Evolutionary conservation across 2,797 vertebrate genomes (phyloP).

Genomic region (Phrynocephalus guinanensis): DNA sequence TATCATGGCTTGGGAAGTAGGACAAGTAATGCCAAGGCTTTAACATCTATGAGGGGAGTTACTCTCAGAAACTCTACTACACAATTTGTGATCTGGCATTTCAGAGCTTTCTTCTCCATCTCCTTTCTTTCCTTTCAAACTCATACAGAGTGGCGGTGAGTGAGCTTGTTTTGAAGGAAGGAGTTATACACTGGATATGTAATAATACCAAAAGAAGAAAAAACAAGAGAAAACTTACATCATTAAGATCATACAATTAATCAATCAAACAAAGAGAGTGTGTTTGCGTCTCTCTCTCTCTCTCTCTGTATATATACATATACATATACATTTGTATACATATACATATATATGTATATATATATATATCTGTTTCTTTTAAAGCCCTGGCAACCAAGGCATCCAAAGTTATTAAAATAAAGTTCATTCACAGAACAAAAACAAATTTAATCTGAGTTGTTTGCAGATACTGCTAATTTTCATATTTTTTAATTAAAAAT

Average conservation of each 20-base stretch:
- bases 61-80: slow-evolving; percentile 64
- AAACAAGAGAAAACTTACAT: slow-evolving; percentile 84
- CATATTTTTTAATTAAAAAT: slow-evolving; percentile 90
- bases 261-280: slow-evolving; percentile 84
- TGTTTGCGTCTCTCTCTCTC: not conserved
- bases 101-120: slow-evolving; percentile 60
- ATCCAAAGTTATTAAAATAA: slow-evolving; percentile 98
- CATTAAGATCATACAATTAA: slow-evolving; percentile 90
- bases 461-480: slow-evolving; percentile 99
- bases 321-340: slow-evolving; percentile 82
- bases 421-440: slow-evolving; percentile 99
- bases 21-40: not conserved
- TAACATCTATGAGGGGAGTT: not conserved
- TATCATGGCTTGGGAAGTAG: not conserved
- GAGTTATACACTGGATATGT: slow-evolving; percentile 84
- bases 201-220: slow-evolving; percentile 86
- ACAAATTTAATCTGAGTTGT: slow-evolving; percentile 98
- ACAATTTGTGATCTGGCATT: slow-evolving; percentile 68
- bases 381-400: slow-evolving; percentile 98
- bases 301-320: slow-evolving; percentile 76
- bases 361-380: slow-evolving; percentile 86
- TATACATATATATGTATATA: slow-evolving; percentile 81
- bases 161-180: slow-evolving; percentile 32
- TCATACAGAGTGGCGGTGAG: slow-evolving; percentile 56
- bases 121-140: slow-evolving; percentile 61